phyloP scores from a whole-genome alignment of 2,888 invertebrate species.

The Hipparchia semele region DNA sequence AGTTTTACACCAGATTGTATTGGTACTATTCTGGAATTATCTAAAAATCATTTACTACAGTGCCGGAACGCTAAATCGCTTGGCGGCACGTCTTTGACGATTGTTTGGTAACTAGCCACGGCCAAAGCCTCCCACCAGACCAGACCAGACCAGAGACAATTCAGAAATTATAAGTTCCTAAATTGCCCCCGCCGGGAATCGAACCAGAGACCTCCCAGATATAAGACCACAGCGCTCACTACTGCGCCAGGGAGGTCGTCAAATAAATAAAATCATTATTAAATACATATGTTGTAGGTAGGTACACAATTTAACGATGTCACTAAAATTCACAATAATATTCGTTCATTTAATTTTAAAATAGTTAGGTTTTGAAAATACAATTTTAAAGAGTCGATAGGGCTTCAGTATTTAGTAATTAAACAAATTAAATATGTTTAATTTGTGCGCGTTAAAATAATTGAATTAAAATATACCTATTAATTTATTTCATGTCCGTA shows the following conservation, averaged over 20 bases:
- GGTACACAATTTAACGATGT: neutral
- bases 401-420: neutral
- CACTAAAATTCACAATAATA: neutral
- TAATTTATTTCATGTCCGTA: neutral
- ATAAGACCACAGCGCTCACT: neutral
- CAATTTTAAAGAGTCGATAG: constrained; percentile 9
- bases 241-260: too few species aligned
- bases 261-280: neutral
- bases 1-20: too few species aligned
- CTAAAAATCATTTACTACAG: too few species aligned
- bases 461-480: neutral
- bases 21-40: too few species aligned
- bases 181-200: too few species aligned
- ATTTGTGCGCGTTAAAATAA: constrained; percentile 17
- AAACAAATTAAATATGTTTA: neutral
- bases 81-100: too few species aligned
- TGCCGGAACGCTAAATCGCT: too few species aligned
- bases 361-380: neutral
- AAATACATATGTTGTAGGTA: constrained; percentile 1
- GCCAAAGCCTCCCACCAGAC: too few species aligned
- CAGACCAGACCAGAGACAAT: too few species aligned
- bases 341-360: too few species aligned
- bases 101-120: too few species aligned
- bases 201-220: neutral
- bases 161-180: too few species aligned